These are phyloP conservation scores for Spinus olivaceus DNA, from an alignment of 2,797 vertebrate genomes.

Conservation along the genomic window DNA sequence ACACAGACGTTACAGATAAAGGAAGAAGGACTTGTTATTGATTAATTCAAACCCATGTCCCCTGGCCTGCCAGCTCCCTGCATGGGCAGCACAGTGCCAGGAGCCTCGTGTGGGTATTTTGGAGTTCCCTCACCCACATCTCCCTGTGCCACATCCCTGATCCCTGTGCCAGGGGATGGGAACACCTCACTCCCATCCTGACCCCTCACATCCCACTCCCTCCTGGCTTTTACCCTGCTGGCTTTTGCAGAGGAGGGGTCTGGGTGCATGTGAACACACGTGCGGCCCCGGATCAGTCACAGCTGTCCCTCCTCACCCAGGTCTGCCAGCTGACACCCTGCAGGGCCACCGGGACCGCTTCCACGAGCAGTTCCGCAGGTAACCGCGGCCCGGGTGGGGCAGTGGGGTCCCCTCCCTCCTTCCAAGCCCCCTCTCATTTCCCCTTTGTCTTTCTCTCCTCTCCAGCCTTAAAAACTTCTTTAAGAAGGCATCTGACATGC, in stretches of 20 bases:
- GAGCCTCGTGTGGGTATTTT: accelerated
- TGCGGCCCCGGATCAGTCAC: not conserved
- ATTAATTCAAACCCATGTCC: not conserved
- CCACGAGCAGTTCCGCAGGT: constrained; percentile 97
- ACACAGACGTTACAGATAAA: not conserved
- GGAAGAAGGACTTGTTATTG: not conserved
- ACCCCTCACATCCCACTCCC: not conserved
- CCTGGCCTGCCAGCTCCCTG: not conserved
- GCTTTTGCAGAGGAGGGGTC: not conserved
- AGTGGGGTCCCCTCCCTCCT: not conserved
- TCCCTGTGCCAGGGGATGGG: not conserved
- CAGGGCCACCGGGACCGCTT: constrained; percentile 96
- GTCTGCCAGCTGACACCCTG: constrained; percentile 91
- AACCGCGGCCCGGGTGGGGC: accelerated
- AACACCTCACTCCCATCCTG: not conserved
- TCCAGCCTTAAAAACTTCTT: constrained; percentile 92
- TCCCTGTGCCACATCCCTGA: not conserved
- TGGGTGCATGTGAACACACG: accelerated
- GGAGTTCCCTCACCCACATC: not conserved
- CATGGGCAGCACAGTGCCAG: not conserved
- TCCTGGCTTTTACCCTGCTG: not conserved
- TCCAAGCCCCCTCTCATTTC: not conserved
- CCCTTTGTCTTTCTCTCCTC: not conserved
- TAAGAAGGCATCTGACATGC: constrained; percentile 91
- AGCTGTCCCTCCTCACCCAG: constrained; percentile 57